phyloP scores from a whole-genome alignment of 1,140 invertebrate species.

The Chironomus tepperi region DNA sequence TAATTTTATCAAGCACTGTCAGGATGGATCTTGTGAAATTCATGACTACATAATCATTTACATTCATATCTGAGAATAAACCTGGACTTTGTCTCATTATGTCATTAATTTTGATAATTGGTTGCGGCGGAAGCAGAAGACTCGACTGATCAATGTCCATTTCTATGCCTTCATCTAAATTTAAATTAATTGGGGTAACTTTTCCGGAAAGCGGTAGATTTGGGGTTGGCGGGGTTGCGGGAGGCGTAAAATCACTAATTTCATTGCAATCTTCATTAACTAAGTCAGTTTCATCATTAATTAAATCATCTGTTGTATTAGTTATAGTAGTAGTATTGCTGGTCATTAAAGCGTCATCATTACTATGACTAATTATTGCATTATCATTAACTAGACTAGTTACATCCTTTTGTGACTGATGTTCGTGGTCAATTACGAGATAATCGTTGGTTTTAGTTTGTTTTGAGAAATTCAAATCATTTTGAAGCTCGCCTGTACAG shows the following conservation, averaged over 20 bases:
- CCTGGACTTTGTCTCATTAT: neutral
- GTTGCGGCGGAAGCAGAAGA: neutral
- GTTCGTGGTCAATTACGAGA: neutral
- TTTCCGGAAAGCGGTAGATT: neutral
- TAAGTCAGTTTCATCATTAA: too few relatives aligned
- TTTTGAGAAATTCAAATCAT: neutral
- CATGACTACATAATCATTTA: neutral
- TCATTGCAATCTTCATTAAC: too few relatives aligned
- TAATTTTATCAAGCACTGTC: neutral
- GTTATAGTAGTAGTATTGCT: too few relatives aligned
- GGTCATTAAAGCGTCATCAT: neutral
- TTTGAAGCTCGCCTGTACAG: neutral
- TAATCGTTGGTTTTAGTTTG: neutral
- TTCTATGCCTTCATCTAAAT: neutral
- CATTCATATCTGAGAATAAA: neutral
- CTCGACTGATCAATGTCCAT: neutral
- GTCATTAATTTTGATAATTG: neutral
- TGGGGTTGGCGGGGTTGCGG: neutral
- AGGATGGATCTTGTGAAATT: neutral
- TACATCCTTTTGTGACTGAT: neutral
- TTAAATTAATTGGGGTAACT: neutral
- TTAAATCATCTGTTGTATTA: too few relatives aligned
- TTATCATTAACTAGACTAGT: neutral
- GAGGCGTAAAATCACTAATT: neutral
- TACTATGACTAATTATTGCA: neutral